Evolutionary conservation across 1,140 invertebrate species (phyloP).

Genomic region (Tetraneura akinire): DNA sequence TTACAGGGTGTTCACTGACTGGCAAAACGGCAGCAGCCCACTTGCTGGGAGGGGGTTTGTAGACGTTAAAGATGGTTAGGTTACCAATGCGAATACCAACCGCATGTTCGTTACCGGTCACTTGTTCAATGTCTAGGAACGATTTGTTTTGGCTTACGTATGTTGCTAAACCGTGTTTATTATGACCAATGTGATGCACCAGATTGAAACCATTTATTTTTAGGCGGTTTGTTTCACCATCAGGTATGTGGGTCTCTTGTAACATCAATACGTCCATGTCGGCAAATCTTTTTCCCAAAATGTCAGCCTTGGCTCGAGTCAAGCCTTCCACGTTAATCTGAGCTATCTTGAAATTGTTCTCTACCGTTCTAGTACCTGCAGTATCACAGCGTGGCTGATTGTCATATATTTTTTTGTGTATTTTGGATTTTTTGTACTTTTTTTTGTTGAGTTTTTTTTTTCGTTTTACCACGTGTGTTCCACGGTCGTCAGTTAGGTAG

Average conservation of each 20-base stretch:
- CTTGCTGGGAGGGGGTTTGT: not conserved
- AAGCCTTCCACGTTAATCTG: conserved; percentile 5
- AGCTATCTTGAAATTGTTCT: conserved; percentile 13
- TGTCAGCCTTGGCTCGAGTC: no score
- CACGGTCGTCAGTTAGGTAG: no score
- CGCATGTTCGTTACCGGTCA: not conserved
- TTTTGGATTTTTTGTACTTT: not conserved
- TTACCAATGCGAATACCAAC: not conserved
- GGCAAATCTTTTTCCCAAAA: no score
- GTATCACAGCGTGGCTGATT: not conserved
- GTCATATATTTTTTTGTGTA: no score
- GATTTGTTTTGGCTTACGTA: not conserved
- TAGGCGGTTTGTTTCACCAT: not conserved
- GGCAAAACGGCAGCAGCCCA: not conserved
- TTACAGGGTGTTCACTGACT: not conserved
- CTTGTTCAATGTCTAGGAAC: not conserved
- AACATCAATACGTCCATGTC: no score
- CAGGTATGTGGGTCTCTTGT: not conserved
- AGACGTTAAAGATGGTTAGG: not conserved
- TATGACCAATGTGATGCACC: not conserved
- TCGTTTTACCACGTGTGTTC: no score
- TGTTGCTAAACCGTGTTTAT: no score
- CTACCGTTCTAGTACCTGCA: not conserved
- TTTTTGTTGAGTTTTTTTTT: no score
- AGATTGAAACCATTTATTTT: conserved; percentile 1